These are phyloP conservation scores for Ecliptopera silaceata DNA, from an alignment of 2,888 invertebrate species.

Conservation along the genomic window DNA sequence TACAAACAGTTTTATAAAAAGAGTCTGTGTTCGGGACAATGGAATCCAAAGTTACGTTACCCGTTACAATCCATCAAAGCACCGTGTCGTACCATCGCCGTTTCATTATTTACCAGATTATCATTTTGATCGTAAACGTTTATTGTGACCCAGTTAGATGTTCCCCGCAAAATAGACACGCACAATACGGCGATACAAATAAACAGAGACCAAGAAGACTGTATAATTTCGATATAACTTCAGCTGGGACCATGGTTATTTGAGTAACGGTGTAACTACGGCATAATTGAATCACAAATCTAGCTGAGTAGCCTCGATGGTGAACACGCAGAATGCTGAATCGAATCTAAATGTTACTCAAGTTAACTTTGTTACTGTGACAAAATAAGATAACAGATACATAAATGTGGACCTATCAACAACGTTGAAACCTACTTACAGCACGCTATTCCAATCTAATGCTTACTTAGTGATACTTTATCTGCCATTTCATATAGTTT, in stretches of 20 bases:
- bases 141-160: slow-evolving; percentile 68
- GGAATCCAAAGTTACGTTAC: slow-evolving; percentile 27
- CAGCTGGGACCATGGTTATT: slow-evolving; percentile 15
- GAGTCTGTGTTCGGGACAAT: slow-evolving; percentile 6
- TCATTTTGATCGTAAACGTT: slow-evolving; percentile 69
- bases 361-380: slow-evolving; percentile 11
- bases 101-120: slow-evolving; percentile 66
- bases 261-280: not conserved
- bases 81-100: slow-evolving; percentile 49
- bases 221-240: slow-evolving; percentile 35
- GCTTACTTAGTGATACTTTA: not conserved
- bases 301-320: slow-evolving; percentile 7
- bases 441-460: slow-evolving; percentile 6
- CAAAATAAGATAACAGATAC: slow-evolving; percentile 3
- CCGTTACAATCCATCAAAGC: slow-evolving; percentile 35
- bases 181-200: slow-evolving; percentile 45
- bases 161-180: slow-evolving; percentile 56
- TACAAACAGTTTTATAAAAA: not conserved
- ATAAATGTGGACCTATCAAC: slow-evolving; percentile 1
- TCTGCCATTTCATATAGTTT: slow-evolving; percentile 3
- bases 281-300: slow-evolving; percentile 20
- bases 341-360: slow-evolving; percentile 13
- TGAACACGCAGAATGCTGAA: slow-evolving; percentile 24
- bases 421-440: not conserved
- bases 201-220: slow-evolving; percentile 27